Percentiles rank a stretch among this genome's conserved stretches.
phyloP scores from a whole-genome alignment of 2,888 invertebrate species.

The Stegophylla sp. region DNA sequence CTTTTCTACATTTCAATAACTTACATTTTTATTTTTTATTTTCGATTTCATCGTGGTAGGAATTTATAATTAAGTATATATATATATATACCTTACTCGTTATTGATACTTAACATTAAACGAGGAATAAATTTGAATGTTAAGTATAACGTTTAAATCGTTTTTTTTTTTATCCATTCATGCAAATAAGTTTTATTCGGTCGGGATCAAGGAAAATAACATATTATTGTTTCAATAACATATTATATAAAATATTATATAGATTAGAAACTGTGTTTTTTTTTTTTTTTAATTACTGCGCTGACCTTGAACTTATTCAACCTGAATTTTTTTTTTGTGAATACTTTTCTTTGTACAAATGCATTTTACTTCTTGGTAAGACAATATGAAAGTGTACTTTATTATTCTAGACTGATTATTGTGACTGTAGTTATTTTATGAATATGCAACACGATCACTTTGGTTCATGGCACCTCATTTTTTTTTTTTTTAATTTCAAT shows the following conservation, averaged over 20 bases:
- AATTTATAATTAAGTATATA: neutral
- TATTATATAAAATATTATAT: no score
- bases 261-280: neutral
- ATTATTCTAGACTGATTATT: conserved; percentile 1
- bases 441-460: conserved; percentile 17
- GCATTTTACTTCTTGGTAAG: conserved; percentile 8
- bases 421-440: neutral
- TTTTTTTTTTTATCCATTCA: neutral
- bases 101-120: neutral
- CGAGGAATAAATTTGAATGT: conserved; percentile 16
- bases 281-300: neutral
- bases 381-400: conserved; percentile 20
- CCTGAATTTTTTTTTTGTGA: conserved; percentile 16
- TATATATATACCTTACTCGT: neutral
- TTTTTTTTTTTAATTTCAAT: neutral
- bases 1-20: neutral
- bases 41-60: neutral
- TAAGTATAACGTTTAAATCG: neutral
- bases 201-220: conserved; percentile 35
- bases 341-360: neutral
- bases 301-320: conserved; percentile 27
- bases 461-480: neutral
- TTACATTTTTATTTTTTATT: neutral
- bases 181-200: conserved; percentile 17
- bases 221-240: no score